A percentile compares a stretch with the other conserved stretches of the same genome.
These are phyloP conservation scores for Polyboroides typus DNA, from an alignment of 2,797 vertebrate genomes.

Conservation along the genomic window DNA sequence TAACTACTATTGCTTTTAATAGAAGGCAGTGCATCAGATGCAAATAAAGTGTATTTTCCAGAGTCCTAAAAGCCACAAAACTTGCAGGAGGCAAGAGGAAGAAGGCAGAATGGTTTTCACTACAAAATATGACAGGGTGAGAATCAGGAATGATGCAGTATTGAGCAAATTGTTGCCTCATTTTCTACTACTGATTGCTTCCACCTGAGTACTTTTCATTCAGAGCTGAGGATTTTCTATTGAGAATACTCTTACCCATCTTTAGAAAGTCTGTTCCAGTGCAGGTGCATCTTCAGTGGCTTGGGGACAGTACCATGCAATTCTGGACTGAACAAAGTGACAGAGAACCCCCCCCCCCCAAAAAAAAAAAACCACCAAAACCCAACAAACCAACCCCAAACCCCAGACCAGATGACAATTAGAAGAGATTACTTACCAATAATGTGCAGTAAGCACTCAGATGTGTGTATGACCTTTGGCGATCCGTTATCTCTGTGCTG, in stretches of 20 bases:
- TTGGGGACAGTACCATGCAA: not conserved
- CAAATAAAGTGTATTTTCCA: conserved; percentile 1
- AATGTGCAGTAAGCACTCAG: conserved; percentile 7
- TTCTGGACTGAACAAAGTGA: not conserved
- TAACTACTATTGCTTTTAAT: conserved; percentile 1
- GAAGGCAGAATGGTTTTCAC: not conserved
- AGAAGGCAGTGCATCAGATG: not conserved
- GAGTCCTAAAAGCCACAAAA: not conserved
- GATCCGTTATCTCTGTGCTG: not conserved
- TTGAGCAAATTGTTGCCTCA: not conserved
- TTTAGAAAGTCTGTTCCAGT: not conserved
- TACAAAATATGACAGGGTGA: not conserved
- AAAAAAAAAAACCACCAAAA: too few species aligned
- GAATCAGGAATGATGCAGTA: not conserved
- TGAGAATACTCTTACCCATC: not conserved
- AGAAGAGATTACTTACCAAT: conserved; percentile 31
- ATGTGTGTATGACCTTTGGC: not conserved
- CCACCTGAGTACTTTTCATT: not conserved
- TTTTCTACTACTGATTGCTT: not conserved
- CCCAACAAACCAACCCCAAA: too few species aligned
- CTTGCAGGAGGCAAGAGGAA: not conserved
- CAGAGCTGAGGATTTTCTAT: not conserved
- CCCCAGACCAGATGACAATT: not conserved
- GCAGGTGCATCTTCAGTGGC: not conserved
- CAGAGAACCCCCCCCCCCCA: not conserved